Percentiles rank a stretch among this genome's conserved stretches.
These are phyloP conservation scores for Ceyx erithaca DNA, from an alignment of 2,797 vertebrate species.

Conservation along the genomic window DNA sequence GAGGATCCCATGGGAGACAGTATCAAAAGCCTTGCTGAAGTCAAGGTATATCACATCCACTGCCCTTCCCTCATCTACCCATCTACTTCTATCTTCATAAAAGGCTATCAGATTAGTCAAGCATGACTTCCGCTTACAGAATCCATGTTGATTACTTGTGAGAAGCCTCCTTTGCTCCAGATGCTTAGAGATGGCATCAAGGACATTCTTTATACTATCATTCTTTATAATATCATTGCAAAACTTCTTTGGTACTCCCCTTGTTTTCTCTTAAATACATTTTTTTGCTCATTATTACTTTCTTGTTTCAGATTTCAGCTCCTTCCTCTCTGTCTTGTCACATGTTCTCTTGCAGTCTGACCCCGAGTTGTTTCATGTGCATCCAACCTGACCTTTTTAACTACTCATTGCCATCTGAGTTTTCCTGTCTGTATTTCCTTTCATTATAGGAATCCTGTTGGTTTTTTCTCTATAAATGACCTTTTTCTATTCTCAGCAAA, in stretches of 20 bases:
- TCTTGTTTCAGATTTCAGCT: conserved; percentile 34
- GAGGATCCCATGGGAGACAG: too few relatives aligned
- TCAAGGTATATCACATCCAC: too few relatives aligned
- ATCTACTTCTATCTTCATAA: too few relatives aligned
- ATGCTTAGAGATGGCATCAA: too few relatives aligned
- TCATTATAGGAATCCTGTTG: not conserved
- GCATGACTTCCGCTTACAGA: too few relatives aligned
- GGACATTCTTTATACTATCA: too few relatives aligned
- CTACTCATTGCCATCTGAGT: not conserved
- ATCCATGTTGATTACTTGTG: too few relatives aligned
- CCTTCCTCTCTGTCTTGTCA: conserved; percentile 4
- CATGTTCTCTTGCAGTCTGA: not conserved
- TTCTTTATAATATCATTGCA: not conserved
- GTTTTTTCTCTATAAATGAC: not conserved
- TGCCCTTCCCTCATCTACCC: too few relatives aligned
- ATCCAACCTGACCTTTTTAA: not conserved
- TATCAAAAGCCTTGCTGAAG: too few relatives aligned
- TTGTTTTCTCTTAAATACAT: not conserved
- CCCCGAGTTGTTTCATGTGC: not conserved
- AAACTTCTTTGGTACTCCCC: not conserved
- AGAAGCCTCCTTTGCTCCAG: too few relatives aligned
- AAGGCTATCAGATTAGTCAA: too few relatives aligned
- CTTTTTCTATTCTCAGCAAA: not conserved
- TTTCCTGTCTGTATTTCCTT: not conserved
- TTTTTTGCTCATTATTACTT: conserved; percentile 14